Conservation (phyloP, 2,888 invertebrate species). For the Campoletis raptor region DNA sequence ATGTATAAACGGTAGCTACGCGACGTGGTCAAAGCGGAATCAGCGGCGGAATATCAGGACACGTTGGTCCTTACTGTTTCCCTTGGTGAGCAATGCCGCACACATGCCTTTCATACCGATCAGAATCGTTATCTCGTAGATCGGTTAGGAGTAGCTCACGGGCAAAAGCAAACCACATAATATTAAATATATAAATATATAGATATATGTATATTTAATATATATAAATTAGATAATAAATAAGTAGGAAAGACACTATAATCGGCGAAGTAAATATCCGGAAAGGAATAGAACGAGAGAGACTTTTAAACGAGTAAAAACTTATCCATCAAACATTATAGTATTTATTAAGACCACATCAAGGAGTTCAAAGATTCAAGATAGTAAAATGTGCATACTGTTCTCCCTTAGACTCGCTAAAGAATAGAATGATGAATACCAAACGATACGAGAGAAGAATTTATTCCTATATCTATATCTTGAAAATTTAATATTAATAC, state of each 20-base stretch:
- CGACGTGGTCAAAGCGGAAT: constrained; percentile 71
- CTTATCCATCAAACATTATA: constrained; percentile 68
- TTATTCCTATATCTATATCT: constrained; percentile 42
- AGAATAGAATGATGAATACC: constrained; percentile 42
- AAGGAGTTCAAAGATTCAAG: constrained; percentile 71
- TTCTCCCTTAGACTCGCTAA: constrained; percentile 13
- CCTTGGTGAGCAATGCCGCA: constrained; percentile 45
- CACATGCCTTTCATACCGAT: constrained; percentile 70
- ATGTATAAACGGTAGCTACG: constrained; percentile 74
- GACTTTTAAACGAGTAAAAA: constrained; percentile 68
- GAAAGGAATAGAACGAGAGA: constrained; percentile 73
- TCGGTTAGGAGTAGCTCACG: constrained; percentile 64
- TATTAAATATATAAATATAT: neutral
- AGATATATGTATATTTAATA: neutral
- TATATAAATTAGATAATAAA: constrained; percentile 28
- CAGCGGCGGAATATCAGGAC: constrained; percentile 67
- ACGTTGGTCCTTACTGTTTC: constrained; percentile 45
- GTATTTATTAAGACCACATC: constrained; percentile 75
- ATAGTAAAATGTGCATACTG: constrained; percentile 60
- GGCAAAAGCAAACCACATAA: constrained; percentile 24
- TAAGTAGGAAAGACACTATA: constrained; percentile 10
- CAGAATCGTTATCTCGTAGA: constrained; percentile 74
- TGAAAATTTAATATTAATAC: constrained; percentile 31
- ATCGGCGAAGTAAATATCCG: constrained; percentile 76
- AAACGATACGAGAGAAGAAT: constrained; percentile 24